Percentiles rank a stretch among this genome's conserved stretches.
phyloP scores from a whole-genome alignment of 2,888 invertebrate genomes.

The Andrena fulva region DNA sequence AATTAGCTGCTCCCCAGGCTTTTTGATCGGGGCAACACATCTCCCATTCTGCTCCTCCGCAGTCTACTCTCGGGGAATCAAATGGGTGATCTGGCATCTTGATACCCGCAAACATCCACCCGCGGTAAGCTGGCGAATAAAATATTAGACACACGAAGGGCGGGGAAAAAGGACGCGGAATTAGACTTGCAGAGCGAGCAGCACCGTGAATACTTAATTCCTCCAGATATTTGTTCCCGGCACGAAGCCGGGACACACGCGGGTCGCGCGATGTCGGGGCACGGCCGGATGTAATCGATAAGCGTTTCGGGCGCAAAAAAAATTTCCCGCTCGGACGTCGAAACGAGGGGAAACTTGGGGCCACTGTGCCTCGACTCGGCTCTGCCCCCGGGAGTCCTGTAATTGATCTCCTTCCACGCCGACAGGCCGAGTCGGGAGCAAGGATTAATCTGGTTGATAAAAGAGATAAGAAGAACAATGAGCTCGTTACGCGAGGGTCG shows the following conservation, averaged over 20 bases:
- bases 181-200: slow-evolving; percentile 36
- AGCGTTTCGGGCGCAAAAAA: slow-evolving; percentile 5
- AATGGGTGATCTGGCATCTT: neutral
- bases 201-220: slow-evolving; percentile 40
- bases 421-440: slow-evolving; percentile 22
- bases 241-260: slow-evolving; percentile 12
- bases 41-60: neutral
- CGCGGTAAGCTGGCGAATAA: neutral
- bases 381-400: slow-evolving; percentile 10
- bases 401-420: slow-evolving; percentile 40
- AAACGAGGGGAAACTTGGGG: neutral
- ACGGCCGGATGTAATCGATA: slow-evolving; percentile 33
- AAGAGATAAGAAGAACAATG: slow-evolving; percentile 57
- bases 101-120: neutral
- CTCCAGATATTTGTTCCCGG: slow-evolving; percentile 39
- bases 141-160: neutral
- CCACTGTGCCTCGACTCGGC: slow-evolving; percentile 5
- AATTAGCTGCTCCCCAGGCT: slow-evolving; percentile 9
- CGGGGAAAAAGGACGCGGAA: neutral
- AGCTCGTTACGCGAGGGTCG: slow-evolving; percentile 51
- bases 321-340: slow-evolving; percentile 22
- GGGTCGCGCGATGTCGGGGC: neutral
- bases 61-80: neutral
- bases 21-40: neutral
- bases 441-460: slow-evolving; percentile 56